Evolutionary conservation across 1,140 invertebrate genomes (phyloP), one percentile per base, ranked within the genome.

Genomic region (Eriosoma lanigerum): DNA sequence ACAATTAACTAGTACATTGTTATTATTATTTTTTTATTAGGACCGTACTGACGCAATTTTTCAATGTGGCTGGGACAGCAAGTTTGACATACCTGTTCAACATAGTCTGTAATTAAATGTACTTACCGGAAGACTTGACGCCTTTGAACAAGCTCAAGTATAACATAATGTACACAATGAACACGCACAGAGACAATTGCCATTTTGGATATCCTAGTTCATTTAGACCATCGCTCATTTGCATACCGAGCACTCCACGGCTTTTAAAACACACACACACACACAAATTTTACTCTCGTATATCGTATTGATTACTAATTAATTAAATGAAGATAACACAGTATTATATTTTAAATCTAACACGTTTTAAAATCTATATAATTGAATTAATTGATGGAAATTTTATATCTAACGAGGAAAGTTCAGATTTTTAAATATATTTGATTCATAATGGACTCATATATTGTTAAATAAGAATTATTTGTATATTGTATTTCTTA

Each of bases 91-190:
- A n/a, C n/a, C n/a, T n/a, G n/a, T 15, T 48, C 10, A 8, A 48
- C 10, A 48, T 48, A 1, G 4, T 38, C 12, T 44, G n/a, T 0
- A 10, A 64, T 38, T 48, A 13, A 12, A 48, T 8, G 46, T 48
- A 82, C 87, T 92, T 91, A 90, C 94, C 94, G 70, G 94, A 94
- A 68, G 93, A 94, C 83, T 93, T 93, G 21, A 96, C 94, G 12
- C 94, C 94, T 87, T 94, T 94, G 87, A 93, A 94, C 9, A 94
- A 87, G 6, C 92, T 93, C 81, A 94, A 89, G 84, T 94, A 94
- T 19, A 93, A 89, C 83, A 93, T 93, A 60, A 90, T 86, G 85
- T 94, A 94, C 38, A 94, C 92, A 4, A 90, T 84, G 3, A 92
- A 87, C 17, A 93, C 85, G 82, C 92, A 93, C 0, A 92, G 83